Base-by-base conservation (phyloP, 2,888 invertebrate species). In the Coelogynopora nodosa region DNA sequence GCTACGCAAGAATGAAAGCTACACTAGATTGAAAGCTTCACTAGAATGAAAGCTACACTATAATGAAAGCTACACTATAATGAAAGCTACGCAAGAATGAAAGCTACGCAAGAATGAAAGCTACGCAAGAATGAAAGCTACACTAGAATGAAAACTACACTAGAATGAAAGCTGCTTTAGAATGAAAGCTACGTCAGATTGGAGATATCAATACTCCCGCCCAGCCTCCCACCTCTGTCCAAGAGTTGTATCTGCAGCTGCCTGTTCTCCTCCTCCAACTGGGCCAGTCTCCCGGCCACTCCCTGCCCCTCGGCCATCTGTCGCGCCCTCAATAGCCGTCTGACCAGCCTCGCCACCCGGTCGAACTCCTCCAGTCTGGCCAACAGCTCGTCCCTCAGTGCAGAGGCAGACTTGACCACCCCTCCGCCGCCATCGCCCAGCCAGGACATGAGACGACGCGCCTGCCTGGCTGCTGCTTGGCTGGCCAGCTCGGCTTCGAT, bases 401-500 rank as follows among this genome's bases (percentile, higher is more conserved):
- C 74, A 10, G 23, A 26, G 5, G 10, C 74, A 2, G 74, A 5
- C 74, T 74, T 74, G 2, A 74, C 74, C 5, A 2, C 18, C 5
- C 23, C 18, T 5, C 74, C 74, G 27, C 27, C 74, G 2, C 5
- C 74, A 74, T 2, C 23, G 2, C 23, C 18, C 18, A 74, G 74
- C 74, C 74, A 74, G 23, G 74, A 13, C 74, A 74, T 74, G 23
- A 74, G 74, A 23, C 74, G 85, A 2, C 74, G 85, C 67, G 74
- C 74, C 26, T 85, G 85, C 23, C 74, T 26, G 49, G 85, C 85
- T 29, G 67, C 67, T 67, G 67, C 10, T 85, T 85, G 67, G 74
- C 85, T 67, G 31, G 85, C 85, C 23, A 85, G 74, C 31, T 85
- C 85, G 18, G 85, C 67, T 26, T 85, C 85, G 10, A 85, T 85